A percentile compares a stretch with the other conserved stretches of the same genome.
Conservation (phyloP, 2,113 vertebrate species). For the Podiceps cristatus region DNA sequence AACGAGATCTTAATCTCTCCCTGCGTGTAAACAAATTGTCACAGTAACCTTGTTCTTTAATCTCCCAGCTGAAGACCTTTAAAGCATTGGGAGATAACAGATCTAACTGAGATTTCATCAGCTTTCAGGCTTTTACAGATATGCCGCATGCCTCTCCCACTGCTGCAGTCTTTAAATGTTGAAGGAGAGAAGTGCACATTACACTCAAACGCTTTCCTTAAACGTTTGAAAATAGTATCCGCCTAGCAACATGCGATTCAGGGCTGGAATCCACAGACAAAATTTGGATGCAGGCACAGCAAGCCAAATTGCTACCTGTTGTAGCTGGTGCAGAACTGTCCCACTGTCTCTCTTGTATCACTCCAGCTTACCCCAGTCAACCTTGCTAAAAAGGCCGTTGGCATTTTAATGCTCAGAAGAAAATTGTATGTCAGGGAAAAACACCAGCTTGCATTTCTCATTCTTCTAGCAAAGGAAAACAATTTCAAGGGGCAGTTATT, state of each 20-base stretch:
- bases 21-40: constrained; percentile 88
- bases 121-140: constrained; percentile 69
- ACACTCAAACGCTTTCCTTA: constrained; percentile 60
- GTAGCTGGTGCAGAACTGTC: neutral
- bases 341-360: neutral
- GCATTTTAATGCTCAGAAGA: neutral
- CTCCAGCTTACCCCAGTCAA: neutral
- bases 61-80: constrained; percentile 83
- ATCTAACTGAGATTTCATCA: constrained; percentile 81
- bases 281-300: constrained; percentile 5
- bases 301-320: constrained; percentile 36
- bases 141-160: constrained; percentile 58
- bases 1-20: constrained; percentile 89
- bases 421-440: neutral
- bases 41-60: constrained; percentile 86
- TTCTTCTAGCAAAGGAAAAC: neutral
- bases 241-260: neutral
- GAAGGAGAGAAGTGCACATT: constrained; percentile 71
- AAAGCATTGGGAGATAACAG: constrained; percentile 82
- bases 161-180: constrained; percentile 65
- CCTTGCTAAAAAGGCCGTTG: neutral
- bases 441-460: neutral
- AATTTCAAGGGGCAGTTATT: neutral
- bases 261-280: neutral
- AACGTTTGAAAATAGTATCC: constrained; percentile 63